phyloP scores from a whole-genome alignment of 2,888 invertebrate genomes.

The Drosophila picticornis region DNA sequence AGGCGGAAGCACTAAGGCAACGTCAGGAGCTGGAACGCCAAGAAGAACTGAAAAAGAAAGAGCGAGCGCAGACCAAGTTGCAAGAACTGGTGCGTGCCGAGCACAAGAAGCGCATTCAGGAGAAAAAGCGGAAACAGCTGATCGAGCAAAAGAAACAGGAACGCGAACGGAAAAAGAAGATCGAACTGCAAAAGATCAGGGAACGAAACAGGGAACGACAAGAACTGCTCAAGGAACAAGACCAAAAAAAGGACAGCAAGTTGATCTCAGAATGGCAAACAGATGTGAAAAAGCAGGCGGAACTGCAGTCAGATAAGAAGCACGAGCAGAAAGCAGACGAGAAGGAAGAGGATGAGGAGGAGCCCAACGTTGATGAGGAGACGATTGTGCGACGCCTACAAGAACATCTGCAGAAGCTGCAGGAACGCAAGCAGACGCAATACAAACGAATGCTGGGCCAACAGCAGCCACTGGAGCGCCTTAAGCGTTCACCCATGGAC shows the following conservation, averaged over 20 bases:
- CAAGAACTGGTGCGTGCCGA: background rate
- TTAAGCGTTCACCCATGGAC: slow-evolving; percentile 40
- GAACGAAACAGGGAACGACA: background rate
- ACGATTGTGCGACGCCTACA: slow-evolving; percentile 25
- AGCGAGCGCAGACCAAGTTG: background rate
- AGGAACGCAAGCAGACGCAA: slow-evolving; percentile 18
- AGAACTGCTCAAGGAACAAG: background rate
- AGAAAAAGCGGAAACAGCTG: slow-evolving; percentile 2
- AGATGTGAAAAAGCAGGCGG: background rate
- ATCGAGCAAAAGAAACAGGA: background rate
- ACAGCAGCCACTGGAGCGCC: slow-evolving; percentile 33
- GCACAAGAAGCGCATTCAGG: background rate
- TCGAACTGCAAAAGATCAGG: background rate
- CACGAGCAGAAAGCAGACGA: slow-evolving; percentile 1
- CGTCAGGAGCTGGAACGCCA: background rate
- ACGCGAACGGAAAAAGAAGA: background rate
- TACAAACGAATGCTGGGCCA: background rate
- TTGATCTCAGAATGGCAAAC: slow-evolving; percentile 8
- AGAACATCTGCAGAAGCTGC: slow-evolving; percentile 6
- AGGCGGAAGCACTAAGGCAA: background rate
- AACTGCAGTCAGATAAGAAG: background rate
- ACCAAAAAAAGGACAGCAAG: background rate
- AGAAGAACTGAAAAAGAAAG: background rate
- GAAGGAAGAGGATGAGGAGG: slow-evolving; percentile 14
- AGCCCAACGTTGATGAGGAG: slow-evolving; percentile 33